Evolutionary conservation across 1,140 invertebrate genomes (phyloP).

Genomic region (Nasonia vitripennis): DNA sequence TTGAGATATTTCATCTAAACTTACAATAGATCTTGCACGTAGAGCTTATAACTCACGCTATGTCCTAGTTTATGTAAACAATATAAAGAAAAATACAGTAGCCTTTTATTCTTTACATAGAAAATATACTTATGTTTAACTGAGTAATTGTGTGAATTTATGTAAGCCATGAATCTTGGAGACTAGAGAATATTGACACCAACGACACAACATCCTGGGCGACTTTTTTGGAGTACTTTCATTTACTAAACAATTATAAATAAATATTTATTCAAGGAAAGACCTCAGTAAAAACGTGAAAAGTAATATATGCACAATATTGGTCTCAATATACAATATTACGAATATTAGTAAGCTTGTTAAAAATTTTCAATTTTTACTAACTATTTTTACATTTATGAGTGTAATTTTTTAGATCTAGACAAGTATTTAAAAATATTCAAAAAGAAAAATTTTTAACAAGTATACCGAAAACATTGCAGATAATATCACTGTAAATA

Average conservation of each 20-base stretch:
- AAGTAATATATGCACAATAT: neutral
- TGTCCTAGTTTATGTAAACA: slow-evolving; percentile 21
- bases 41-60: slow-evolving; percentile 14
- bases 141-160: slow-evolving; percentile 52
- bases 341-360: neutral
- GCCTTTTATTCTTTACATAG: slow-evolving; percentile 55
- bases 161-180: slow-evolving; percentile 47
- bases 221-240: slow-evolving; percentile 50
- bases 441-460: slow-evolving; percentile 48
- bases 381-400: neutral
- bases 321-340: neutral
- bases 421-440: slow-evolving; percentile 44
- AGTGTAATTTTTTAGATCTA: neutral
- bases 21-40: slow-evolving; percentile 15
- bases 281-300: neutral
- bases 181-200: slow-evolving; percentile 56
- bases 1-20: slow-evolving; percentile 45
- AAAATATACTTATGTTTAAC: slow-evolving; percentile 61
- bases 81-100: slow-evolving; percentile 55
- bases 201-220: slow-evolving; percentile 40
- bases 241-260: slow-evolving; percentile 55
- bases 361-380: slow-evolving; percentile 3
- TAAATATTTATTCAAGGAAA: slow-evolving; percentile 43
- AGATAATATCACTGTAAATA: slow-evolving; percentile 29
- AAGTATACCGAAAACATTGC: slow-evolving; percentile 39